Evolutionary conservation across 2,113 vertebrate genomes (phyloP).

Genomic region (Bungarus multicinctus): DNA sequence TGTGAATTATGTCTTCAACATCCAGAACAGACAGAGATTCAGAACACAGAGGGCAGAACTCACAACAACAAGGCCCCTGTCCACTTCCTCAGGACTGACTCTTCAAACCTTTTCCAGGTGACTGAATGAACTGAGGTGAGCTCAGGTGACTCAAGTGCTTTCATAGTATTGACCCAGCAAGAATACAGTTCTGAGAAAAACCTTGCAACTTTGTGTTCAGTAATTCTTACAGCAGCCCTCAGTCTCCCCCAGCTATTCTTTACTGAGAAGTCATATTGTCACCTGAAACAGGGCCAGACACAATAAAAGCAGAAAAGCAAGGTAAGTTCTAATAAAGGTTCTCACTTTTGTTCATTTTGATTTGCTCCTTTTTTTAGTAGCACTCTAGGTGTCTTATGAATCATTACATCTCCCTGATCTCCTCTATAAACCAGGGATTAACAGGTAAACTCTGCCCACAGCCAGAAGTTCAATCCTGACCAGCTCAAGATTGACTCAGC

Average conservation of each 20-base stretch:
- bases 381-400: not conserved
- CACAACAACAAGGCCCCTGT: not conserved
- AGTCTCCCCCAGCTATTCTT: not conserved
- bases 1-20: not conserved
- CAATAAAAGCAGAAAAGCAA: not conserved
- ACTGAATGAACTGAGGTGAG: not conserved
- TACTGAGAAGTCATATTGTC: not conserved
- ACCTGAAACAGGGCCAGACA: not conserved
- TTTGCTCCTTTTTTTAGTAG: not conserved
- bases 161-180: not conserved
- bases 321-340: not conserved
- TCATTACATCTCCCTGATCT: not conserved
- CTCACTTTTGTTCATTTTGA: not conserved
- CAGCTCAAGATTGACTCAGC: not conserved
- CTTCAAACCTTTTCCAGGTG: not conserved
- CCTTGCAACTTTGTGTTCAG: not conserved
- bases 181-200: not conserved
- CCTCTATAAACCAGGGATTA: not conserved
- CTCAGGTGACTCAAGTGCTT: not conserved
- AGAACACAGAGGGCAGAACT: not conserved
- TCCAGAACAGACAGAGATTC: not conserved
- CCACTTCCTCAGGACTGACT: not conserved
- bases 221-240: not conserved
- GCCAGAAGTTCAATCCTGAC: not conserved
- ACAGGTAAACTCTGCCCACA: not conserved